Conservation (phyloP, 2,888 invertebrate species). For the Cryptocephalus moraei region DNA sequence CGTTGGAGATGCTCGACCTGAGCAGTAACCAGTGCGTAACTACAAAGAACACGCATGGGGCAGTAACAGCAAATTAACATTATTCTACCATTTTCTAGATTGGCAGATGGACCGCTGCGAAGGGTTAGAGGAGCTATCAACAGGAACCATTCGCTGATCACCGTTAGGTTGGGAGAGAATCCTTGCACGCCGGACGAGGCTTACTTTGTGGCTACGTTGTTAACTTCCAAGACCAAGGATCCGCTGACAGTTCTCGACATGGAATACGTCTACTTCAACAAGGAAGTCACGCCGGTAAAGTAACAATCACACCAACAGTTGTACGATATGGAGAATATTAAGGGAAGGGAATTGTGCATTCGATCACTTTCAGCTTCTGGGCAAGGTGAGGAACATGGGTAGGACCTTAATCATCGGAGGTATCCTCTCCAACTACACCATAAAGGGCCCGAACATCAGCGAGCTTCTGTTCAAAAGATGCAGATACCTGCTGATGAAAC, state of each 20-base stretch:
- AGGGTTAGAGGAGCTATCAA: not conserved
- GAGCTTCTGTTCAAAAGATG: conserved; percentile 41
- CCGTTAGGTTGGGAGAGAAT: conserved; percentile 39
- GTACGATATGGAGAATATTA: no score
- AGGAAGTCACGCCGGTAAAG: conserved; percentile 33
- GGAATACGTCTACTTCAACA: conserved; percentile 40
- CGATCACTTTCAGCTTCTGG: conserved; percentile 19
- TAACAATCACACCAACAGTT: not conserved
- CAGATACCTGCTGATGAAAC: conserved; percentile 38
- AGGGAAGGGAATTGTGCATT: no score
- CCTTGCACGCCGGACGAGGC: conserved; percentile 40
- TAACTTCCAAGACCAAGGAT: conserved; percentile 27
- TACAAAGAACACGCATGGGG: not conserved
- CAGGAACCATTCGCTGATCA: not conserved
- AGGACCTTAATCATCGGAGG: conserved; percentile 36
- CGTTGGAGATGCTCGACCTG: conserved; percentile 31
- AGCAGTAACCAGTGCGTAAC: conserved; percentile 32
- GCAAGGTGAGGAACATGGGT: conserved; percentile 20
- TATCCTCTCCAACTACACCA: conserved; percentile 39
- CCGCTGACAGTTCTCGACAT: conserved; percentile 39
- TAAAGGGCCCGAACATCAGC: conserved; percentile 38
- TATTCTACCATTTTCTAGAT: no score
- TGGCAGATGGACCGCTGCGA: not conserved
- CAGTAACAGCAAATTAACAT: no score
- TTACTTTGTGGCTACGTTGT: conserved; percentile 32